Evolutionary conservation across 2,113 vertebrate species (phyloP), one percentile per base, ranked within the genome.

Genomic region (Coptodon rendalli): DNA sequence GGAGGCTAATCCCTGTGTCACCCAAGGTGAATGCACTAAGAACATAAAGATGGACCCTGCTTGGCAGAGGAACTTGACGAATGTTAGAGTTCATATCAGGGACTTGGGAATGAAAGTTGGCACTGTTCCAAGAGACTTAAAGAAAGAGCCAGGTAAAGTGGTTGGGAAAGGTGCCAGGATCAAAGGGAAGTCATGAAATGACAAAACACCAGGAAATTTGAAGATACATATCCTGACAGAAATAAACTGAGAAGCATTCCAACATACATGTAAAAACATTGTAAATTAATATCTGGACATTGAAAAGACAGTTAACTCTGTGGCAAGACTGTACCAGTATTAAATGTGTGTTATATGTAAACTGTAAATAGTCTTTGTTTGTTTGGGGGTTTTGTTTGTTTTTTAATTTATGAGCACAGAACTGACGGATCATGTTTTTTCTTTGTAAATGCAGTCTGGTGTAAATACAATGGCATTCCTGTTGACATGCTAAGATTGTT

Each of bases 51-150:
- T 87, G 82, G 89, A 93, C 19, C 24, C 91, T 1, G 85, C 90
- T 61, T 94, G 91, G 91, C 89, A 84, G n/a, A 86, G 87, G 85
- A 92, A 80, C 79, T 7, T 91, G 29, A 84, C 84, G 5, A 91
- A 86, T 2, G 87, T 94, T 56, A 40, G 90, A 82, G 92, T 93
- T 40, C 89, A 93, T 87, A 90, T 94, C 88, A 87, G 92, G 13
- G 94, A 94, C 50, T 13, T 94, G 52, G 89, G 91, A 3, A 11
- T 87, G 17, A 90, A 82, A 4, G 22, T 91, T 2, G 63, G 24
- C 2, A 5, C 6, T 40, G 4, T 87, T 29, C 63, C 6, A 8
- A 82, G 27, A 24, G 92, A 91, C 5, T 3, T 68, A 5, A 86
- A 90, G 83, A 89, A 84, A 13, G 89, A 91, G 16, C 31, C 12